These are phyloP conservation scores for Ophraella communa DNA, from an alignment of 2,888 invertebrate genomes.

Conservation along the genomic window DNA sequence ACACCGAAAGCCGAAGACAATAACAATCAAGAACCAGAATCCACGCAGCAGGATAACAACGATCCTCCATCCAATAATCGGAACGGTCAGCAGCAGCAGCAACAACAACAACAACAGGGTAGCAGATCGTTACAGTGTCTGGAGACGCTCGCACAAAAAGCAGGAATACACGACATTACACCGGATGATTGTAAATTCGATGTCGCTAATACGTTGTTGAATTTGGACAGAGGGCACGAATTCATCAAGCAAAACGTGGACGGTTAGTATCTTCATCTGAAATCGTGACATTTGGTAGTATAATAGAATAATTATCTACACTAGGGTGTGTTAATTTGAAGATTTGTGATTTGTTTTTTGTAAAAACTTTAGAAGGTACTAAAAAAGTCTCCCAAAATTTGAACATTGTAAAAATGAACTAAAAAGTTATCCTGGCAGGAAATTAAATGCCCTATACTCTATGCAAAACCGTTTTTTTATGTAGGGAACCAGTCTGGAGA, in stretches of 20 bases:
- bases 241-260: slow-evolving; percentile 47
- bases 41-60: slow-evolving; percentile 51
- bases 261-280: slow-evolving; percentile 24
- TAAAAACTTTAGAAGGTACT: no score
- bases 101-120: slow-evolving; percentile 39
- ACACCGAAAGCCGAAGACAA: slow-evolving; percentile 50
- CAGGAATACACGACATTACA: slow-evolving; percentile 68
- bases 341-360: no score
- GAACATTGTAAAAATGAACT: no score
- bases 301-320: no score
- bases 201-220: slow-evolving; percentile 69
- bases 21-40: slow-evolving; percentile 53
- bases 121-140: slow-evolving; percentile 70
- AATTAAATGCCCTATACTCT: no score
- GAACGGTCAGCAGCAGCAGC: slow-evolving; percentile 22
- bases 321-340: no score
- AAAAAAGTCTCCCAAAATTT: no score
- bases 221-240: slow-evolving; percentile 66
- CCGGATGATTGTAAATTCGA: slow-evolving; percentile 77
- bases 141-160: slow-evolving; percentile 76
- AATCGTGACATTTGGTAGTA: no score
- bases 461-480: no score
- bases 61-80: slow-evolving; percentile 33
- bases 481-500: no score
- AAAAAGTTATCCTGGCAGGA: no score